A percentile compares a stretch with the other conserved stretches of the same genome.
These are phyloP conservation scores for Trichopria drosophilae DNA, from an alignment of 2,888 invertebrate species.

Conservation along the genomic window DNA sequence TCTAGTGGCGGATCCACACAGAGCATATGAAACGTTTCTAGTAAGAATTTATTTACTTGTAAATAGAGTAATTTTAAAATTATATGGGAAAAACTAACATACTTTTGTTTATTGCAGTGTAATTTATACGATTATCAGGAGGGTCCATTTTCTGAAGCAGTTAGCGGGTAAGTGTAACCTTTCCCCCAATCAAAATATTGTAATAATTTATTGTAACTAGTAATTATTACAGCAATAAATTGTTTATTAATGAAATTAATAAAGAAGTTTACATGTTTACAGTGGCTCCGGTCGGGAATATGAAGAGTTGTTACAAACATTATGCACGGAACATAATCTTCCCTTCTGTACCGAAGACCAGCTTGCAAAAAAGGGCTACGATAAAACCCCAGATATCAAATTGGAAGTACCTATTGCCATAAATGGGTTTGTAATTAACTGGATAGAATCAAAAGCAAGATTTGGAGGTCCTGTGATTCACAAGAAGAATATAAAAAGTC, in stretches of 20 bases:
- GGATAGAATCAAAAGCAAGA: slow-evolving; percentile 96
- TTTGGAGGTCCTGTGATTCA: slow-evolving; percentile 87
- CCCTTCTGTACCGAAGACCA: slow-evolving; percentile 77
- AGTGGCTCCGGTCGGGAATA: slow-evolving; percentile 84
- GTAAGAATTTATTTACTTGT: slow-evolving; percentile 57
- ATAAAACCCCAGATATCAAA: slow-evolving; percentile 94
- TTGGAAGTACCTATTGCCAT: slow-evolving; percentile 85
- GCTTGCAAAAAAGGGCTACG: slow-evolving; percentile 80
- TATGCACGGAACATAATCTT: slow-evolving; percentile 64
- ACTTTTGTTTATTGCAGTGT: slow-evolving; percentile 63
- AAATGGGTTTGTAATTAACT: slow-evolving; percentile 83
- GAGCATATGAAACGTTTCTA: slow-evolving; percentile 76
- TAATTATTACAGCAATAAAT: slow-evolving; percentile 7
- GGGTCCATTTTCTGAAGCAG: slow-evolving; percentile 78
- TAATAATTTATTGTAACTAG: background rate
- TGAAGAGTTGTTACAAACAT: slow-evolving; percentile 73
- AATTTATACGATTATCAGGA: slow-evolving; percentile 81
- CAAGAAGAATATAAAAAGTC: slow-evolving; percentile 78
- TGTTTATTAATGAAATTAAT: background rate
- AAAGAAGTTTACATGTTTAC: slow-evolving; percentile 40
- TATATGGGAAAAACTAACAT: slow-evolving; percentile 50
- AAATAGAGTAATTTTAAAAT: slow-evolving; percentile 37
- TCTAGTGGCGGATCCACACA: slow-evolving; percentile 70
- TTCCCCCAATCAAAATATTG: slow-evolving; percentile 4
- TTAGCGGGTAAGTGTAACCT: slow-evolving; percentile 68